Conservation (phyloP, 1,140 invertebrate species). For the Listronotus bonariensis region DNA sequence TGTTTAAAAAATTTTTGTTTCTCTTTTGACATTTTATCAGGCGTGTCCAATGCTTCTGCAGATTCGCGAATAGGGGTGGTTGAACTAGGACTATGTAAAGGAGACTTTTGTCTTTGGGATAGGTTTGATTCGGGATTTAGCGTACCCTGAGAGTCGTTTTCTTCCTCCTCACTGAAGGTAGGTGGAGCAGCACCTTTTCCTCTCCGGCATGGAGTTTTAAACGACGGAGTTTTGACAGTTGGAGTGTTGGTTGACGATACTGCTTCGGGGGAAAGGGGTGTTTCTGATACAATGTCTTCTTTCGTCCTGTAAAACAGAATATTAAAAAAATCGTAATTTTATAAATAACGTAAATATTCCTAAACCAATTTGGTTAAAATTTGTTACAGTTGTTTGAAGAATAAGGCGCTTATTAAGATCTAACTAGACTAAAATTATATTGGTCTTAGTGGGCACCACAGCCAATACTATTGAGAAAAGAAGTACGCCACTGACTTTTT, state of each 20-base stretch:
- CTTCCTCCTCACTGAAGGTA: slow-evolving; percentile 41
- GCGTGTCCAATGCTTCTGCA: slow-evolving; percentile 67
- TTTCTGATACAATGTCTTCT: slow-evolving; percentile 19
- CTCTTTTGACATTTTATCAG: slow-evolving; percentile 80
- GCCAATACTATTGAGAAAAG: too few species aligned
- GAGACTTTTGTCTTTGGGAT: slow-evolving; percentile 31
- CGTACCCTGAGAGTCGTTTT: slow-evolving; percentile 54
- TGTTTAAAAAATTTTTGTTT: slow-evolving; percentile 84
- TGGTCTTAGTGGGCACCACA: too few species aligned
- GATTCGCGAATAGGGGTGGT: slow-evolving; percentile 45
- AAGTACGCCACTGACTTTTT: too few species aligned
- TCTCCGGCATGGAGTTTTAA: slow-evolving; percentile 35
- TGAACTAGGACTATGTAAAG: slow-evolving; percentile 22
- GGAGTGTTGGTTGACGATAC: slow-evolving; percentile 30
- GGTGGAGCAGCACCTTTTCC: slow-evolving; percentile 35
- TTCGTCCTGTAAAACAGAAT: slow-evolving; percentile 32
- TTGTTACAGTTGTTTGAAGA: too few species aligned
- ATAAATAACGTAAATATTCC: too few species aligned
- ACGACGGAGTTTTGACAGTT: slow-evolving; percentile 35
- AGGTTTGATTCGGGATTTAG: slow-evolving; percentile 41
- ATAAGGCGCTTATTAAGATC: too few species aligned
- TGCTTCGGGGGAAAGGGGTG: slow-evolving; percentile 22
- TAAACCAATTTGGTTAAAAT: too few species aligned
- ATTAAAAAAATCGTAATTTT: too few species aligned
- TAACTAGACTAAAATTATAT: too few species aligned